Evolutionary conservation across 2,888 invertebrate genomes (phyloP).

Genomic region (Agrilus cyanescens): DNA sequence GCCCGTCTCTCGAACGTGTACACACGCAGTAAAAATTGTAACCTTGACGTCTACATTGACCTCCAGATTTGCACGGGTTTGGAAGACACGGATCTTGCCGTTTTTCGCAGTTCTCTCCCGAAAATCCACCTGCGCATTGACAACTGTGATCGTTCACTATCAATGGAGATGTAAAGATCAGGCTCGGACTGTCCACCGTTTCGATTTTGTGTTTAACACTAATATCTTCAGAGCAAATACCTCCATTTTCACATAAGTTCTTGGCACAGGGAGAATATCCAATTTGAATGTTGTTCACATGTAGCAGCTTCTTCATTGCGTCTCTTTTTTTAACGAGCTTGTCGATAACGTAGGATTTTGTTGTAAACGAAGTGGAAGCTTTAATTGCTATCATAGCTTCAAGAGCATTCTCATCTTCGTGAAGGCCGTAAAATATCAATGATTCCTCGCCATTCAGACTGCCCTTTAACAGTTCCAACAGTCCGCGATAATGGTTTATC

Average conservation of each 20-base stretch:
- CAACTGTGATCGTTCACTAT: slow-evolving; percentile 69
- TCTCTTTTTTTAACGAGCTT: slow-evolving; percentile 53
- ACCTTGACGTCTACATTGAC: slow-evolving; percentile 72
- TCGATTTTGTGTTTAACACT: slow-evolving; percentile 56
- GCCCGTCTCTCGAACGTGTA: slow-evolving; percentile 65
- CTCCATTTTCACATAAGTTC: slow-evolving; percentile 66
- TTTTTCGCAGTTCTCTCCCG: slow-evolving; percentile 70
- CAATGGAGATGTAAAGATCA: slow-evolving; percentile 74
- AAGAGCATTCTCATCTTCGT: slow-evolving; percentile 51
- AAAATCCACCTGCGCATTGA: slow-evolving; percentile 73
- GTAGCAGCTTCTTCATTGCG: slow-evolving; percentile 51
- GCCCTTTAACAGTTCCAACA: slow-evolving; percentile 59
- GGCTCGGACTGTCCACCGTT: slow-evolving; percentile 67
- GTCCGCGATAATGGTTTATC: slow-evolving; percentile 60
- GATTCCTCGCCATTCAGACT: slow-evolving; percentile 52
- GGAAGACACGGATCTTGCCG: slow-evolving; percentile 85
- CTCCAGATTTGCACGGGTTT: slow-evolving; percentile 77
- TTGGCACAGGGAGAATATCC: slow-evolving; percentile 67
- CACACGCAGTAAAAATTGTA: slow-evolving; percentile 78
- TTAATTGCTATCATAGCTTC: slow-evolving; percentile 60
- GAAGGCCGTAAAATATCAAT: slow-evolving; percentile 60
- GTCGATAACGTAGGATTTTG: slow-evolving; percentile 51
- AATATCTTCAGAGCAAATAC: slow-evolving; percentile 60
- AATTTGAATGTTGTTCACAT: slow-evolving; percentile 48
- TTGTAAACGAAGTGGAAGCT: slow-evolving; percentile 46